Conservation (phyloP, 1,140 invertebrate species). For the Teleopsis dalmanni region DNA sequence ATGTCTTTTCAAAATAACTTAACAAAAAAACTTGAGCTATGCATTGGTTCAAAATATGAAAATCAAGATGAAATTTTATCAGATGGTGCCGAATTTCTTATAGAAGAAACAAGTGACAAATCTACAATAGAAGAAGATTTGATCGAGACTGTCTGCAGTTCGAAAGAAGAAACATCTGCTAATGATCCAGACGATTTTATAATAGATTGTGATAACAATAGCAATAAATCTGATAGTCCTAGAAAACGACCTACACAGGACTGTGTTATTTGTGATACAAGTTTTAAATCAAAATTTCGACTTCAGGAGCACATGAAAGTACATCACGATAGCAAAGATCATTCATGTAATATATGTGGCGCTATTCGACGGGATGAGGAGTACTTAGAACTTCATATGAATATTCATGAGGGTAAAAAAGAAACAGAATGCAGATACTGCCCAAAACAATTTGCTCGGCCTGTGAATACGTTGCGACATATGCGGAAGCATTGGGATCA, state of each 20-base stretch:
- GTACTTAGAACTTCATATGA: conserved; percentile 40
- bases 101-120: conserved; percentile 11
- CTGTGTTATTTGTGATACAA: conserved; percentile 8
- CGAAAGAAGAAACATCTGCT: conserved; percentile 1
- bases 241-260: conserved; percentile 2
- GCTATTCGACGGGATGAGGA: conserved; percentile 25
- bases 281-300: conserved; percentile 26
- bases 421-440: conserved; percentile 39
- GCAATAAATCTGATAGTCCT: background rate
- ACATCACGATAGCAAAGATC: background rate
- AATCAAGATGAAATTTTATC: background rate
- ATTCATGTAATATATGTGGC: conserved; percentile 7
- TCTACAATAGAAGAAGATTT: conserved; percentile 7
- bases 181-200: background rate
- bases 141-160: conserved; percentile 7
- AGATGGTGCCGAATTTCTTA: conserved; percentile 2
- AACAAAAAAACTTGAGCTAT: conserved; percentile 21
- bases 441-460: conserved; percentile 32
- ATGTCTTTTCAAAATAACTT: conserved; percentile 32
- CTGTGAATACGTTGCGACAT: conserved; percentile 35
- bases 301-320: conserved; percentile 27
- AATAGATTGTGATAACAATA: background rate
- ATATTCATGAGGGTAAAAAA: conserved; percentile 37
- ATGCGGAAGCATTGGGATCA: conserved; percentile 43
- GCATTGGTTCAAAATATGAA: conserved; percentile 4